Evolutionary conservation across 92 coral and sea anemone species (phyloP), one percentile per base, ranked within the genome.

Genomic region (Zoanthus gigantus): DNA sequence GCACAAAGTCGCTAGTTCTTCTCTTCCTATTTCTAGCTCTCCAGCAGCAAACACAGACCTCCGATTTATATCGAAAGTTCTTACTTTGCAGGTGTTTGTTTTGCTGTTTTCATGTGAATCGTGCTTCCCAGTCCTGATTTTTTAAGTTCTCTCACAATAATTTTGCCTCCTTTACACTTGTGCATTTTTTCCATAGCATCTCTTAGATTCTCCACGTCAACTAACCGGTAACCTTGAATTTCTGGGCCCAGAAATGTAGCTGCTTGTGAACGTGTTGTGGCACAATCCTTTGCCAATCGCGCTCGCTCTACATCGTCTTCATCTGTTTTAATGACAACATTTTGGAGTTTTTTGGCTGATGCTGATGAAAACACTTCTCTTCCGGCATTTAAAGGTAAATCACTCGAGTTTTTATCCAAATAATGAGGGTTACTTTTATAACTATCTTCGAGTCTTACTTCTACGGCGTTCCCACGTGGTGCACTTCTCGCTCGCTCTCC

Each of bases 11-110:
- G 81, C 8, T 10, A 76, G 31, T 11, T 12, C 63, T 76, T 76
- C 81, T 54, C 63, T 76, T 76, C 81, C 81, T 0, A 76, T 46
- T 76, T 11, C 75, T 28, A 71, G 42, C 44, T 30, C 75, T 28
- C 48, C 75, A 71, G 75, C 75, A 71, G 12, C 75, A 71, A 71
- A 71, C 11, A 37, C 44, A 28, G 75, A 31, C 75, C 45, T 71
- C 14, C 75, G 10, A 30, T 71, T 71, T 71, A 71, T 37, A 71
- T 71, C 75, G 6, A 31, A 54, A 54, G 60, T 54, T 54, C 13
- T 54, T 54, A 54, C 60, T 54, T 54, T 54, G 60, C 60, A 0
- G 60, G 60, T 7, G 0, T 54, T 54, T 7, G 60, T 54, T 54
- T 54, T 54, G 60, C 60, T 54, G 60, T 54, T 8, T 54, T 54